These are phyloP conservation scores for Paramisgurnus dabryanus DNA, from an alignment of 2,113 vertebrate species.

Conservation along the genomic window DNA sequence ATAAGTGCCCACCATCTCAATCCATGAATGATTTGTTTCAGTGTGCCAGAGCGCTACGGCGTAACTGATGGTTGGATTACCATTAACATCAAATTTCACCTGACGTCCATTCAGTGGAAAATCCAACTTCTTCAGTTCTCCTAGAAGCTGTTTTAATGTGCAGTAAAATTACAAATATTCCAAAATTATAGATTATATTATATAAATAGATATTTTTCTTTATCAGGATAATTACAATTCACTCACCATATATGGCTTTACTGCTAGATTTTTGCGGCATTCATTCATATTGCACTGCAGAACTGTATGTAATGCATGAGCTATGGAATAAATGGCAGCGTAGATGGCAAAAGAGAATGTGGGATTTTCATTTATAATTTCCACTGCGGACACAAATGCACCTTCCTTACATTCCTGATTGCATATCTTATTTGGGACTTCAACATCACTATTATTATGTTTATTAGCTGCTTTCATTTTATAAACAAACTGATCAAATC, in stretches of 20 bases:
- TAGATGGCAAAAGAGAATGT: constrained; percentile 74
- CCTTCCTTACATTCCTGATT: constrained; percentile 67
- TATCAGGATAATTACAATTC: background rate
- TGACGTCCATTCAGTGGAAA: too few relatives aligned
- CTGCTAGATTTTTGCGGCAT: constrained; percentile 63
- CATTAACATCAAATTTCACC: constrained; percentile 65
- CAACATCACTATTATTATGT: background rate
- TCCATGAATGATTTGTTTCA: constrained; percentile 42
- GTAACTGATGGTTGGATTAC: constrained; percentile 71
- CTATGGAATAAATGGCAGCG: constrained; percentile 47
- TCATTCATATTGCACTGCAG: constrained; percentile 69
- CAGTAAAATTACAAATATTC: too few relatives aligned
- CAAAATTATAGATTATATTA: too few relatives aligned
- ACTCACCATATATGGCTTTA: constrained; percentile 81
- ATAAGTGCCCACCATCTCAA: constrained; percentile 71
- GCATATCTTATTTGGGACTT: background rate
- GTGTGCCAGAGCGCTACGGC: constrained; percentile 61
- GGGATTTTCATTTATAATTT: background rate
- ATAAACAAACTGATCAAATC: constrained; percentile 66
- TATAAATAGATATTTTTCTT: too few relatives aligned
- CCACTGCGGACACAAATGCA: fast-evolving
- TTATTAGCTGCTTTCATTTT: constrained; percentile 4
- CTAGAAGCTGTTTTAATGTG: constrained; percentile 51
- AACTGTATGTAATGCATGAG: constrained; percentile 70
- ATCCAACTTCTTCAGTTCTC: constrained; percentile 61